Evolutionary conservation across 2,888 invertebrate species (phyloP).

Genomic region (Pharmacophagus antenor): DNA sequence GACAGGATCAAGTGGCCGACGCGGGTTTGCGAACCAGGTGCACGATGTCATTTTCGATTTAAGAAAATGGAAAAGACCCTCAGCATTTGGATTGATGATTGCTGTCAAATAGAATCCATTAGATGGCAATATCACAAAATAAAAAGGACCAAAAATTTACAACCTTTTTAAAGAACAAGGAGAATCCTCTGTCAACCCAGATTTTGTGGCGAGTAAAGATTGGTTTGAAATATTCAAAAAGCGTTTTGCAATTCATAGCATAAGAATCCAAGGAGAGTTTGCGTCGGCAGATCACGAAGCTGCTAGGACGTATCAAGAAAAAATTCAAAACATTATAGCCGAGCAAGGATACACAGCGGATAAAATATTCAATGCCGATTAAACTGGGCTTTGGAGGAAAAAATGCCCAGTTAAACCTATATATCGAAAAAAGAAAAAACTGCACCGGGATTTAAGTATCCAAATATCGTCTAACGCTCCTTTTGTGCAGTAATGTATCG

Average conservation of each 20-base stretch:
- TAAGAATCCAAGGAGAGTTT: not conserved
- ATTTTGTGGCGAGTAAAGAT: slow-evolving; percentile 1
- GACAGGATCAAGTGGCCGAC: too few species aligned
- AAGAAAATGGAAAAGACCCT: not conserved
- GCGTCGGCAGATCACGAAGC: too few species aligned
- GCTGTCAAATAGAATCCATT: not conserved
- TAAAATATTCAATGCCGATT: too few species aligned
- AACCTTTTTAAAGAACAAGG: not conserved
- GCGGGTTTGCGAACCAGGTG: too few species aligned
- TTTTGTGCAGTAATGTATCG: slow-evolving; percentile 7
- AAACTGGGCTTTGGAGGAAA: too few species aligned
- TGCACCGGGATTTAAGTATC: not conserved
- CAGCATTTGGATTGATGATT: slow-evolving; percentile 2
- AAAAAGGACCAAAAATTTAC: not conserved
- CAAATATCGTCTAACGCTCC: not conserved
- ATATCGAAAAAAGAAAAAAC: not conserved
- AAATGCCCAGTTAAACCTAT: too few species aligned
- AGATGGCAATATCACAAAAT: not conserved
- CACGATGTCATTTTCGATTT: too few species aligned
- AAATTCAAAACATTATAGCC: not conserved
- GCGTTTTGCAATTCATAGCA: slow-evolving; percentile 1
- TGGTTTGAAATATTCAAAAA: slow-evolving; percentile 8
- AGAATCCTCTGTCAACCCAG: not conserved
- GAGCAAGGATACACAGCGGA: slow-evolving; percentile 2
- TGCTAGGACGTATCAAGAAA: not conserved